Evolutionary conservation across 2,113 vertebrate genomes (phyloP).

Genomic region (Salvator merianae): DNA sequence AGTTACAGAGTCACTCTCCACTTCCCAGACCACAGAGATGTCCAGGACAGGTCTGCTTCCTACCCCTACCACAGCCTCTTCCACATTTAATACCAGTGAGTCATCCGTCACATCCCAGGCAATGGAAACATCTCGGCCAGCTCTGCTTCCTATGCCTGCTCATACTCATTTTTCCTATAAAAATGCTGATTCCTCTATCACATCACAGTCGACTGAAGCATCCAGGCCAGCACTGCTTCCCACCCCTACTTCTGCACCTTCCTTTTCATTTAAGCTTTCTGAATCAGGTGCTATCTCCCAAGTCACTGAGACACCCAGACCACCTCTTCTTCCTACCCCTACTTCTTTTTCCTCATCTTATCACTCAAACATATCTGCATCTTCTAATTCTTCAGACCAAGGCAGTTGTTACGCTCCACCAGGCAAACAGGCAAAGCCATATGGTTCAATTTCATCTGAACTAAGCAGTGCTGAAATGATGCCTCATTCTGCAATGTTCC

Average conservation of each 20-base stretch:
- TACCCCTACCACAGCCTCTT: conserved; percentile 71
- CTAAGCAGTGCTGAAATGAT: conserved; percentile 70
- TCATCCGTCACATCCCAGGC: conserved; percentile 54
- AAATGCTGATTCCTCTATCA: conserved; percentile 65
- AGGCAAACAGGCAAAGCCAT: conserved; percentile 57
- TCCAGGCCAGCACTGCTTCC: conserved; percentile 77
- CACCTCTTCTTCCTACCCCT: neutral
- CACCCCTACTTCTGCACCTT: conserved; percentile 64
- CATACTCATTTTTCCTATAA: conserved; percentile 68
- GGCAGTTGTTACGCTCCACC: conserved; percentile 69
- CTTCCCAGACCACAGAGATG: conserved; percentile 67
- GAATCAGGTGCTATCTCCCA: conserved; percentile 11
- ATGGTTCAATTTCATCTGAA: conserved; percentile 70
- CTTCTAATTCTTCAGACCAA: conserved; percentile 70
- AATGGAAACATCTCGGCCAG: conserved; percentile 73
- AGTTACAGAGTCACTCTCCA: conserved; percentile 43
- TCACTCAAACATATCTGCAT: conserved; percentile 68
- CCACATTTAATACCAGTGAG: conserved; percentile 58
- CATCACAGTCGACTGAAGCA: conserved; percentile 67
- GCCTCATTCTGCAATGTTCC: conserved; percentile 47
- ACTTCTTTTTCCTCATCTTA: conserved; percentile 60
- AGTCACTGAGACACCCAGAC: no score
- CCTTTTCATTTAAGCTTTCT: conserved; percentile 66
- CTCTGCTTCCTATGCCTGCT: conserved; percentile 76
- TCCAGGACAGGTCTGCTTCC: conserved; percentile 78